Percentiles rank a stretch among this genome's conserved stretches.
phyloP scores from a whole-genome alignment of 1,140 invertebrate genomes.

The Lordiphosa clarofinis region DNA sequence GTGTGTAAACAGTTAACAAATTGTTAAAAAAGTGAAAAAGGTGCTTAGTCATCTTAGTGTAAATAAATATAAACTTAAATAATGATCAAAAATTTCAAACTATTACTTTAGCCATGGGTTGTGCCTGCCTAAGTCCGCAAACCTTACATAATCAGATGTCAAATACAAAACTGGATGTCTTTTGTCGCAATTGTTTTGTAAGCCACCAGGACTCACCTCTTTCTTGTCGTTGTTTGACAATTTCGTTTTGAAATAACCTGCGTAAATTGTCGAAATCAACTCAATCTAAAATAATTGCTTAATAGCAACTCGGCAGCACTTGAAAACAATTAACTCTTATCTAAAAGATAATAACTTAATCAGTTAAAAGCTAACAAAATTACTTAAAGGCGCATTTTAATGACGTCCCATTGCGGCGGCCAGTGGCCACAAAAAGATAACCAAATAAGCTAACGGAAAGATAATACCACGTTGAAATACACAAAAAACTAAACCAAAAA shows the following conservation, averaged over 20 bases:
- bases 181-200: too few relatives aligned
- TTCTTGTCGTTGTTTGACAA: too few relatives aligned
- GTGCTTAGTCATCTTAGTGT: neutral
- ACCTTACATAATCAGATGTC: too few relatives aligned
- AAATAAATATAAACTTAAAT: too few relatives aligned
- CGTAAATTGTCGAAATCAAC: too few relatives aligned
- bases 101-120: too few relatives aligned
- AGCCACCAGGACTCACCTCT: too few relatives aligned
- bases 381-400: slow-evolving; percentile 15
- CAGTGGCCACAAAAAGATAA: slow-evolving; percentile 34
- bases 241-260: too few relatives aligned
- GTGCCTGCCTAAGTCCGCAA: too few relatives aligned
- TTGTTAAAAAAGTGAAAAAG: neutral
- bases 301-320: neutral
- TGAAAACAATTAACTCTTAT: slow-evolving; percentile 39
- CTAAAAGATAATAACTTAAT: slow-evolving; percentile 20
- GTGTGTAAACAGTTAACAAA: slow-evolving; percentile 5
- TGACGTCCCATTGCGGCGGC: slow-evolving; percentile 36
- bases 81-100: too few relatives aligned
- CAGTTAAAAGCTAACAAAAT: slow-evolving; percentile 21
- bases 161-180: too few relatives aligned
- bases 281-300: too few relatives aligned
- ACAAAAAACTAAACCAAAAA: neutral
- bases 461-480: neutral
- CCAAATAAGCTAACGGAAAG: slow-evolving; percentile 49